These are phyloP conservation scores for Cephalophus harveyi DNA, from an alignment of 2,113 vertebrate species.

Conservation along the genomic window DNA sequence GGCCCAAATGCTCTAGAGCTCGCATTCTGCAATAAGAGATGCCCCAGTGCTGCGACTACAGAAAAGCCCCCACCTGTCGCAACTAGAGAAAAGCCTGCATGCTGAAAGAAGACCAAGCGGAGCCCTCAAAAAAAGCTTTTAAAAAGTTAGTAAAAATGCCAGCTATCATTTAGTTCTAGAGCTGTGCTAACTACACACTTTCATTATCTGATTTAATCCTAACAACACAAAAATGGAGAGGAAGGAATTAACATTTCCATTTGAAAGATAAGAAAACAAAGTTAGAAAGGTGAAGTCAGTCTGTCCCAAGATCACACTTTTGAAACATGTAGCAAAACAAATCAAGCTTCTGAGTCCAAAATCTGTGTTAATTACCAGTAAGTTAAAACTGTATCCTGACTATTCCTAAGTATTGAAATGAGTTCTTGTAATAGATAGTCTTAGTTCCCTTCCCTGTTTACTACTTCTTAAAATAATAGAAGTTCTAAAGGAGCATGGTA, in stretches of 20 bases:
- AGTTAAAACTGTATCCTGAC: slow-evolving; percentile 1
- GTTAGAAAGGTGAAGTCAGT: not conserved
- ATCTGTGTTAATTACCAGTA: not conserved
- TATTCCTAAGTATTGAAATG: not conserved
- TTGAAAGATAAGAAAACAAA: not conserved
- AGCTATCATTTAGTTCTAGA: not conserved
- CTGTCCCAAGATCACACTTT: not conserved
- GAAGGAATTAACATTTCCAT: not conserved
- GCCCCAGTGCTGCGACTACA: not conserved
- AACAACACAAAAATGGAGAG: not conserved
- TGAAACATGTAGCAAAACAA: not conserved
- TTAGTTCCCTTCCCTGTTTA: not conserved
- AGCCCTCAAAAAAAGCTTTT: not conserved
- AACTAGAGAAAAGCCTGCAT: not conserved
- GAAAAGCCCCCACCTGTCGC: not conserved
- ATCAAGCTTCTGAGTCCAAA: slow-evolving; percentile 11
- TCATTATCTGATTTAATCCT: not conserved
- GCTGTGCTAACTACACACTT: not conserved
- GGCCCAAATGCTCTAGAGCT: not conserved
- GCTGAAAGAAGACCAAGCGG: not conserved
- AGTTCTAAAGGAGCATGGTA: not conserved
- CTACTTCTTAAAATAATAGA: not conserved
- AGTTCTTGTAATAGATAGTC: not conserved
- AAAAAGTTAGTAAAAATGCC: not conserved
- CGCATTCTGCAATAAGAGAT: not conserved